Base-by-base conservation (phyloP, 2,888 invertebrate genomes). In the Uloborus plumipes region DNA sequence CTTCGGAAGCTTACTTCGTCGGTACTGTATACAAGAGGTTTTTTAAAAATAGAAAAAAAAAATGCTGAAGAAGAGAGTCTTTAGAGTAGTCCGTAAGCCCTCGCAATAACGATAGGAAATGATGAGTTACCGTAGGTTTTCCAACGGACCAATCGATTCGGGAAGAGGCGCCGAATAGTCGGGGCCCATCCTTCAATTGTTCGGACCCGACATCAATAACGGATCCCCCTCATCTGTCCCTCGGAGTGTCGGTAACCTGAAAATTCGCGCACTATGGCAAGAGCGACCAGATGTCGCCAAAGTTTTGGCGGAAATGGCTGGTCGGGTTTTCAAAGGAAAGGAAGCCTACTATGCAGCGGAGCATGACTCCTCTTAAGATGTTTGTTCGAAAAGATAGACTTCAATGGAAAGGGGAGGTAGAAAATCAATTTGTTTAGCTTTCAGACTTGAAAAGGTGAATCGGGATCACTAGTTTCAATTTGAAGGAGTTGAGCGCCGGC, bases 181-280 rank as follows among this genome's bases (percentile, higher is more conserved):
- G 70, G 55, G 77, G 70, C 59, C 77, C 70, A 77, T 77, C 77
- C 77, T 77, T 77, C 77, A 77, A 77, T 77, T 70, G 77, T 77
- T 67, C 62, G 69, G 62, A 62, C 61, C 70, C 53, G 70, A 77
- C 77, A 77, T 70, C 70, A 77, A 77, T 77, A 77, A 77, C 70
- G 64, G 70, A 70, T 55, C 70, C 64, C 67, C 65, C 62, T 39
- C 39, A 39, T 39, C 39, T 39, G 39, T 39, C 39, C 39, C 39
- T 39, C 69, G 26, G 62, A 70, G 64, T 77, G 77, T 77, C 77
- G 53, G 62, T 55, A 77, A 77, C 70, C 77, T 77, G 70, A 77
- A 64, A 77, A 77, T 70, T 64, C 70, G 53, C 49, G 62, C 55
- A 64, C 49, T 58, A 50, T 9, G 39, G 65, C 53, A 53, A 58